Evolutionary conservation across 2,113 vertebrate genomes (phyloP), one percentile per base, ranked within the genome.

Genomic region (Toxotes chatareus): DNA sequence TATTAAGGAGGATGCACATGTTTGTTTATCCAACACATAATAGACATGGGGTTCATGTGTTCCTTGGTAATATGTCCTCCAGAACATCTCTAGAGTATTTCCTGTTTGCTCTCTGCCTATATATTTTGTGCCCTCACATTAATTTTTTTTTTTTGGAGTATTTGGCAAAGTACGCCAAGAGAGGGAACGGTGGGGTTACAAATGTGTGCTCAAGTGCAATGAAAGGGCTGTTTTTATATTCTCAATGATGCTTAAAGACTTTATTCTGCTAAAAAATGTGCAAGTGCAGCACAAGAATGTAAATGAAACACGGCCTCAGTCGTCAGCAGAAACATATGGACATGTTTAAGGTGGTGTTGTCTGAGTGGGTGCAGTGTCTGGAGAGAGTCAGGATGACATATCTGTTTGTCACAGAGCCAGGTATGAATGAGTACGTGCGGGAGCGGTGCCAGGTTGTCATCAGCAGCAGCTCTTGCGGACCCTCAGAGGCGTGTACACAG

Each of bases 1-100:
- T 65, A 82, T 91, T 93, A 55, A 68, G 36, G 66, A 77, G 2
- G 76, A 87, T 69, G 51, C 66, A 62, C 42, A 73, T 73, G 76
- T 91, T 87, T 91, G 86, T 92, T 91, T 91, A 85, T 72, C 74
- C 38, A 63, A 32, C 75, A 86, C 80, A 82, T 86, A 82, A 90
- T 85, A 70, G 79, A 86, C 19, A 32, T 19, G 11, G 17, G 47
- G 40, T 68, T 76, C n/a, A n/a, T 76, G 73, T 81, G 62, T 72
- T 11, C 4, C 57, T 1, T 38, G 59, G 74, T 70, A 62, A 55
- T 44, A 57, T 42, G 76, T 77, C 63, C 77, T 73, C 60, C 17
- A 77, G 36, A 74, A 62, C 59, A 55, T 79, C 57, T 65, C 21
- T 10, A 32, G 53, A 83, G 73, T 16, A 11, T 82, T 85, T 82